Conservation (phyloP, 2,113 vertebrate genomes). For the Meles meles region DNA sequence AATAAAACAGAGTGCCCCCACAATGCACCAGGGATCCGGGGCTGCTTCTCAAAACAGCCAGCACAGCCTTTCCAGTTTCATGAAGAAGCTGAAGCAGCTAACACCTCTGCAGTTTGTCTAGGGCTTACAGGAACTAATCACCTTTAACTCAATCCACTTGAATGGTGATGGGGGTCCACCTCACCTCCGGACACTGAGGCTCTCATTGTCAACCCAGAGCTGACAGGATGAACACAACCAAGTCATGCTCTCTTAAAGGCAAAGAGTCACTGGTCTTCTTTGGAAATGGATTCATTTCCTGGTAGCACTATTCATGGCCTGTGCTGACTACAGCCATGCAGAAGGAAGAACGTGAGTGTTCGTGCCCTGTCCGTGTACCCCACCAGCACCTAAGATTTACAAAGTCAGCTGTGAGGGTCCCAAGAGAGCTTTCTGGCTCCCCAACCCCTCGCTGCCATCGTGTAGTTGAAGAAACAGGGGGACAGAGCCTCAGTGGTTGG, state of each 20-base stretch:
- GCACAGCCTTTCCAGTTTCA: constrained; percentile 5
- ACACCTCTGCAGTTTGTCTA: not conserved
- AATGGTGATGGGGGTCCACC: not conserved
- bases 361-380: too few species aligned
- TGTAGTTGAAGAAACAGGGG: not conserved
- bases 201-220: not conserved
- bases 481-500: not conserved
- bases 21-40: not conserved
- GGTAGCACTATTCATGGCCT: not conserved
- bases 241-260: not conserved
- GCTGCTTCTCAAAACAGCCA: constrained; percentile 16
- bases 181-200: not conserved
- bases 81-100: not conserved
- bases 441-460: fast-evolving
- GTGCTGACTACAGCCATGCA: not conserved
- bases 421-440: not conserved
- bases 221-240: not conserved
- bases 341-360: not conserved
- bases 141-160: not conserved
- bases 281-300: not conserved
- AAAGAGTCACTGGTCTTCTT: not conserved
- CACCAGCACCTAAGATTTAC: not conserved
- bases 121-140: not conserved
- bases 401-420: not conserved
- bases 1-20: not conserved